These are phyloP conservation scores for Cerastis leucographa DNA, from an alignment of 2,888 invertebrate species.

Conservation along the genomic window DNA sequence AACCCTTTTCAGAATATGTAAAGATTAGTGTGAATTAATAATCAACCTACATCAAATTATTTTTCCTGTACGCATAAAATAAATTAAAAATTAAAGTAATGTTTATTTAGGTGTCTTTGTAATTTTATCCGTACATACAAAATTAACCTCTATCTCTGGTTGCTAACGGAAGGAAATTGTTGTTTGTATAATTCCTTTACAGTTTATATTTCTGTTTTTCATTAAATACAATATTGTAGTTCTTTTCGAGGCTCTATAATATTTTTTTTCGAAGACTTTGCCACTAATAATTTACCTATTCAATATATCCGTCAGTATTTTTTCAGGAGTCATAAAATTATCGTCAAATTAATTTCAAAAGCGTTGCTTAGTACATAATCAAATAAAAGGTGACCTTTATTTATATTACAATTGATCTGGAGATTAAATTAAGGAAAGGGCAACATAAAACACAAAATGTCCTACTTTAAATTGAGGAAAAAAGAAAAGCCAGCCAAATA, in stretches of 20 bases:
- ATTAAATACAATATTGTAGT: not conserved
- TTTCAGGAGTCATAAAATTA: not conserved
- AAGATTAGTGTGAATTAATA: slow-evolving; percentile 26
- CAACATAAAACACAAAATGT: slow-evolving; percentile 26
- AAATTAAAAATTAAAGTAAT: slow-evolving; percentile 20
- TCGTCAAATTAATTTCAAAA: not conserved
- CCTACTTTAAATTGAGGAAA: slow-evolving; percentile 10
- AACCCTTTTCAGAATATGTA: slow-evolving; percentile 23
- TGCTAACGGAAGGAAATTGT: not conserved
- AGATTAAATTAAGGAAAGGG: slow-evolving; percentile 44
- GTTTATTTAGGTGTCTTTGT: slow-evolving; percentile 27
- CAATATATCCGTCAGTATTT: not conserved
- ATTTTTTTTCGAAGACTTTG: not conserved
- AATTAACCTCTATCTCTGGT: not conserved
- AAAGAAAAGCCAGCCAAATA: slow-evolving; percentile 31
- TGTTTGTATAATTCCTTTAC: not conserved
- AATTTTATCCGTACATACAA: not conserved
- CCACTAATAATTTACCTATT: not conserved
- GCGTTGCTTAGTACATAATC: not conserved
- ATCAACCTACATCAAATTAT: slow-evolving; percentile 23
- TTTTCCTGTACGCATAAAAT: slow-evolving; percentile 17
- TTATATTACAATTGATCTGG: not conserved
- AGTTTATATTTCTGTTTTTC: not conserved
- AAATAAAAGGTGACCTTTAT: not conserved
- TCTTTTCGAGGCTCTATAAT: not conserved